Evolutionary conservation across 2,888 invertebrate species (phyloP), one percentile per base, ranked within the genome.

Genomic region (Melanostoma scalare): DNA sequence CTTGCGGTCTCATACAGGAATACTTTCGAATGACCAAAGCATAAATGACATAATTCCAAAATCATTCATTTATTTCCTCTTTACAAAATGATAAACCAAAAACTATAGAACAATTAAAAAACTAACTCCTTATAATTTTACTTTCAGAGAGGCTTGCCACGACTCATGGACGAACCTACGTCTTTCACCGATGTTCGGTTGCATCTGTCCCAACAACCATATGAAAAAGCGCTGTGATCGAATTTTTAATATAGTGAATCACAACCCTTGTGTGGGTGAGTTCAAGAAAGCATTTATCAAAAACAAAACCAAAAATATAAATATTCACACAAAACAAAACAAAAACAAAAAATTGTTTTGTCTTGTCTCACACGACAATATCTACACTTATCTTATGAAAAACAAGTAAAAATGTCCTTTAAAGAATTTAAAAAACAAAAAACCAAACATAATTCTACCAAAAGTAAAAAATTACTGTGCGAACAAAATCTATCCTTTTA

Each of bases 181-280:
- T 75, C 93, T 96, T 85, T 96, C 97, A 33, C 97, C 97, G 0
- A 95, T 97, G 93, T 97, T 97, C 91, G 97, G 97, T 63, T 97
- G 97, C 92, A 96, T 97, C 90, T 97, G 97, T 90, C 97, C 97
- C 86, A 96, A 96, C 91, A 96, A 96, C 88, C 96, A 96, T 91
- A 95, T 95, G 94, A 95, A 96, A 94, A 94, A 94, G 89, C 94
- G 96, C 87, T 97, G 97, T 92, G 96, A 97, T 92, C 93, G 95
- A 88, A 96, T 97, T 92, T 97, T 96, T 92, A 94, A 95, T 86
- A 94, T 95, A 90, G 96, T 97, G 89, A 97, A 97, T 93, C 96
- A 96, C 93, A 97, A 97, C 93, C 97, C 97, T 75, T 97, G 97
- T 92, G 96, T 97, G 91, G 97, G 97, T 97, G 93, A 96, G 97